These are phyloP conservation scores for Alosa sapidissima DNA, from an alignment of 2,797 vertebrate genomes.

Conservation along the genomic window DNA sequence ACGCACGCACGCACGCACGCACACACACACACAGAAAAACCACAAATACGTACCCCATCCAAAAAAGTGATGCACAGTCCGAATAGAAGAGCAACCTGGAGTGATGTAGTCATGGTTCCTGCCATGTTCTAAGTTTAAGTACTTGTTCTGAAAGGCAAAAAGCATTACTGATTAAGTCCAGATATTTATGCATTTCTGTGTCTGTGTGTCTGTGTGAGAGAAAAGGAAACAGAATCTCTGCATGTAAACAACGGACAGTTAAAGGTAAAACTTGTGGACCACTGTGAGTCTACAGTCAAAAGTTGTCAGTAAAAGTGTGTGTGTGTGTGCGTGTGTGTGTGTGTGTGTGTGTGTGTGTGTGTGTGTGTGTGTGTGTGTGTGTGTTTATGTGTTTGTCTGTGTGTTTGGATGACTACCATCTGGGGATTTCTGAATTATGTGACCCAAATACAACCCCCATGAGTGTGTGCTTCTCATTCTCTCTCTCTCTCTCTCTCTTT, in stretches of 20 bases:
- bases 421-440: not conserved
- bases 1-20: conserved; percentile 21
- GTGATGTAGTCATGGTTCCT: not conserved
- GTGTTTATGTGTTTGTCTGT: not conserved
- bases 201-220: not conserved
- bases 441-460: not conserved
- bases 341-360: not conserved
- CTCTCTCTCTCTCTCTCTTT: too few relatives aligned
- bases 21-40: conserved; percentile 3
- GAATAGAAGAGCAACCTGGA: not conserved
- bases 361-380: conserved; percentile 3
- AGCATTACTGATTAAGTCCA: not conserved
- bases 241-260: too few relatives aligned
- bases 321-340: not conserved
- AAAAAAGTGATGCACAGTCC: not conserved
- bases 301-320: not conserved
- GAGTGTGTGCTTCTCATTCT: not conserved
- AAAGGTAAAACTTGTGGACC: too few relatives aligned
- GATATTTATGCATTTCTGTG: not conserved
- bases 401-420: not conserved
- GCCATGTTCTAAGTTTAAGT: not conserved
- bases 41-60: not conserved
- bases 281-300: too few relatives aligned
- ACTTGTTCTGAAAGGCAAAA: not conserved
- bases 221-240: too few relatives aligned